Evolutionary conservation across 2,113 vertebrate genomes (phyloP), one percentile per base, ranked within the genome.

Genomic region (Sphaerodactylus townsendi): DNA sequence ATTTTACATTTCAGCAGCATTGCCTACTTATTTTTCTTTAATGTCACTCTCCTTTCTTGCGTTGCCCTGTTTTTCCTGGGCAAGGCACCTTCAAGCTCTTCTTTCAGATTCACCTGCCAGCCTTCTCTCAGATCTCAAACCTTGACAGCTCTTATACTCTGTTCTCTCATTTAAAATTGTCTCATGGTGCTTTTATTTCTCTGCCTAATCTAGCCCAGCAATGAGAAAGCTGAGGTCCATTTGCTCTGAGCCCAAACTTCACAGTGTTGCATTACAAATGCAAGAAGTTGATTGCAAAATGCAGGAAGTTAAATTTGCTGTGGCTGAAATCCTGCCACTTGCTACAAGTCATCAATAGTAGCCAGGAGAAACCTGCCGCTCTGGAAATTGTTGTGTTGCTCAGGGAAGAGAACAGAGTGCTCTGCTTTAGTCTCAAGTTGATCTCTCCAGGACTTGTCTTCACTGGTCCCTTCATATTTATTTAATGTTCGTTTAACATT

Each of bases 41-140:
- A 88, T 53, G 68, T 30, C 28, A 56, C 50, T 44, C 10, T 35
- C 35, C 81, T 62, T 44, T 33, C 37, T 48, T 46, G 46, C 1
- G 23, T 69, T 79, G 48, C 64, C 76, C 48, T 70, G 79, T 62
- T 83, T 86, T 82, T 83, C 39, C 65, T 50, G 13, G 70, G 21
- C 68, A 71, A 70, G 82, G 72, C 44, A n/a, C 30, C 33, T 86
- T 86, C 59, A 50, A 73, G 85, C 92, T 85, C 10, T 77, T 84
- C 86, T 30, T 68, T 87, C 91, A 69, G 41, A 90, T 90, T 87
- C n/a, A 50, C 56, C 21, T 4, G 71, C 1, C 69, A 87, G 83
- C 82, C 86, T 83, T 81, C 0, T 39, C 28, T 21, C 44, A 79
- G 78, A 87, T 86, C 7, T 0, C 3, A 4, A 1, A 35, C 35